These are phyloP conservation scores for Pogonomyrmex barbatus DNA, from an alignment of 1,140 invertebrate species.

Conservation along the genomic window DNA sequence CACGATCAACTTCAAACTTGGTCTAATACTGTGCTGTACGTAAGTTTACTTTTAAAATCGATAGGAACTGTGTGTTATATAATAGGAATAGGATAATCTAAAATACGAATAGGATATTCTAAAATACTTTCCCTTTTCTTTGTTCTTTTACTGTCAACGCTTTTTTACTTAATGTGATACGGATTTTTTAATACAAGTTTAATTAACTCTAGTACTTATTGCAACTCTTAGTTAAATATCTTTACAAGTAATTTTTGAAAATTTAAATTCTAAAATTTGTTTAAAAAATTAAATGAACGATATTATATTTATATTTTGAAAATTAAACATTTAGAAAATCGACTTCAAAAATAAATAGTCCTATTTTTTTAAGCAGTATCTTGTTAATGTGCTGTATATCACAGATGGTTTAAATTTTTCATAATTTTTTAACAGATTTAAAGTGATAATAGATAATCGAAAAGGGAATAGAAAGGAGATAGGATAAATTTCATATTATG, in stretches of 20 bases:
- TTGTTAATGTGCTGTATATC: background rate
- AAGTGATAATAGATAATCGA: background rate
- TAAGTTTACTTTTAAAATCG: constrained; percentile 28
- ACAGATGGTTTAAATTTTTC: background rate
- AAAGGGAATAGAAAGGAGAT: background rate
- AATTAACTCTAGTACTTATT: background rate
- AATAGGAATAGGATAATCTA: background rate
- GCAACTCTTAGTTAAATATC: background rate
- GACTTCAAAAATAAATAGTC: background rate
- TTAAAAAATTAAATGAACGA: constrained; percentile 1
- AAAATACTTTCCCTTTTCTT: background rate
- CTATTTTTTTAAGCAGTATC: background rate
- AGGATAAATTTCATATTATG: constrained; percentile 21
- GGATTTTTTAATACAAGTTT: background rate
- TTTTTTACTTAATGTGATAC: no score
- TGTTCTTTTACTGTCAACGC: background rate
- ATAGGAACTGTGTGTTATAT: background rate
- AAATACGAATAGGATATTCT: background rate
- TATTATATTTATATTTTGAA: background rate
- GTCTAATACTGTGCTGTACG: background rate
- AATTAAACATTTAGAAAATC: background rate
- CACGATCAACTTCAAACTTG: constrained; percentile 7
- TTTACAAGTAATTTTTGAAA: background rate
- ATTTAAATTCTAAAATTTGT: background rate
- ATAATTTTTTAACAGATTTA: constrained; percentile 12